Base-by-base conservation (phyloP, 2,113 vertebrate species). In the Epinephelus fuscoguttatus region DNA sequence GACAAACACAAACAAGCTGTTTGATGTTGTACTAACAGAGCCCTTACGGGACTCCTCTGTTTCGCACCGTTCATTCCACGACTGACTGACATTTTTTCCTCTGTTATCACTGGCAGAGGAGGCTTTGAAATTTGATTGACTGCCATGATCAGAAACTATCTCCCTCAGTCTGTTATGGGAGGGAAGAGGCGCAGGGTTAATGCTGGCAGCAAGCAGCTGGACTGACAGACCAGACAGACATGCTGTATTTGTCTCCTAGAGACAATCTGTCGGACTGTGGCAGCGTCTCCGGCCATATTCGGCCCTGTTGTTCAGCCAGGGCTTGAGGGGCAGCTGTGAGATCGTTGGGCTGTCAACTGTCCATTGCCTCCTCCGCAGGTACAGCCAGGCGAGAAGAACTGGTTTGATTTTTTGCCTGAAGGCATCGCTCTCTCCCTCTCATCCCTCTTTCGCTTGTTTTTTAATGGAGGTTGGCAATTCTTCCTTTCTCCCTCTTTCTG, bases 111-210 rank as follows among this genome's bases (percentile, higher is more conserved):
- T n/a, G 21, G 12, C 45, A 79, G 74, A 78, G 21, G 33, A 75
- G 61, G 50, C 49, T 89, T 83, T 84, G 80, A 81, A 78, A 86
- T 76, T 27, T 89, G 89, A 94, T 80, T 82, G 92, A 81, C 87
- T 81, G 61, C 21, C 1, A 0, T 53, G 78, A 80, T 90, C 84
- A 84, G 84, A 81, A 77, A 64, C 17, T 37, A 75, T 72, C 67
- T 71, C 57, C 53, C 62, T 27, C 30, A 0, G 69, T 67, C 40
- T 80, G 80, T 85, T 85, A 49, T 47, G 74, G 67, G 75, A 66
- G 59, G 59, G 23, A 11, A 67, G 49, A 40, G 53, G 62, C 0
- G 14, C 45, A 11, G 80, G 57, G 69, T 81, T 78, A 86, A 75
- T 30, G 74, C 68, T 73, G 57, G 55, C 59, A 89, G 64, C 75